Conservation (phyloP, 2,888 invertebrate genomes). For the Girardia tigrina region DNA sequence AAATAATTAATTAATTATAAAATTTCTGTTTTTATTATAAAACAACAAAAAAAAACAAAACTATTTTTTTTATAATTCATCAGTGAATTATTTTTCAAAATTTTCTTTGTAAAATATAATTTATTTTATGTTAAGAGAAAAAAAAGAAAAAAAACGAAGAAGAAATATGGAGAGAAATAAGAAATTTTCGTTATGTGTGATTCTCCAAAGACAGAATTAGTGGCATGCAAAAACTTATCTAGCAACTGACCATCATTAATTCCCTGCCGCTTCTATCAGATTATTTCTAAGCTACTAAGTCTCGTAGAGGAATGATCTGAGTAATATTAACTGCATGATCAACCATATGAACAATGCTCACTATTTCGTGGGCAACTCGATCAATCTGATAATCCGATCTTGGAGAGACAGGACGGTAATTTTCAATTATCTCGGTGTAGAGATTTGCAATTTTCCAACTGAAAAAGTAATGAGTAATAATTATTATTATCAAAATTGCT, state of each 20-base stretch:
- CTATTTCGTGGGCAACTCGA: slow-evolving; percentile 16
- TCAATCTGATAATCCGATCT: slow-evolving; percentile 23
- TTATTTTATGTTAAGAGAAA: too few relatives aligned
- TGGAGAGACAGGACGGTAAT: slow-evolving; percentile 23
- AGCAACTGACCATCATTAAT: slow-evolving; percentile 23
- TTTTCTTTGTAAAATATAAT: too few relatives aligned
- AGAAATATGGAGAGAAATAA: slow-evolving; percentile 16
- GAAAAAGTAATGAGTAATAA: slow-evolving; percentile 23
- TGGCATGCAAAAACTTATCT: slow-evolving; percentile 23
- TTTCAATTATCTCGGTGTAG: slow-evolving; percentile 12
- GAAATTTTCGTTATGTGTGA: slow-evolving; percentile 18
- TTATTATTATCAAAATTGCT: not conserved
- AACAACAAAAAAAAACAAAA: too few relatives aligned
- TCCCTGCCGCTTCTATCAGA: slow-evolving; percentile 23
- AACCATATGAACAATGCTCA: slow-evolving; percentile 19
- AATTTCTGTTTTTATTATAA: too few relatives aligned
- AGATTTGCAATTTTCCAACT: slow-evolving; percentile 23
- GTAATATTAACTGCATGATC: slow-evolving; percentile 23
- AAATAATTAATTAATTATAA: too few relatives aligned
- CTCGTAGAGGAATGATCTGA: slow-evolving; percentile 11
- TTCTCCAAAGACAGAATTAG: slow-evolving; percentile 1
- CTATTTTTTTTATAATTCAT: too few relatives aligned
- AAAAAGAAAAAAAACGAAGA: too few relatives aligned
- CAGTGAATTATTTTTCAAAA: too few relatives aligned
- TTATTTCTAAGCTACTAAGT: slow-evolving; percentile 23